phyloP scores from a whole-genome alignment of 2,888 invertebrate genomes.

The Resseliella maxima region DNA sequence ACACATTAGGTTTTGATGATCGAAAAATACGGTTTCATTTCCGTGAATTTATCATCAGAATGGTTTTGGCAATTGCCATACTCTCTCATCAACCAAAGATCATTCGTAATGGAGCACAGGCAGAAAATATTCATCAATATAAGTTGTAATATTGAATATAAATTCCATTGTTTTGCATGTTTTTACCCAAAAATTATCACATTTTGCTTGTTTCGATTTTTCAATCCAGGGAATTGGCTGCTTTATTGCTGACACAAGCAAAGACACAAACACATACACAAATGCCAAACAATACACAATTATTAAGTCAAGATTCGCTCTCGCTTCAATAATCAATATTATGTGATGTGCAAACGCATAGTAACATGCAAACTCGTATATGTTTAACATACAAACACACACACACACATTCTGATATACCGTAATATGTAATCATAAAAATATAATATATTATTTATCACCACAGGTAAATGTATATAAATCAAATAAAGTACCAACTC shows the following conservation, averaged over 20 bases:
- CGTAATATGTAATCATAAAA: conserved; percentile 51
- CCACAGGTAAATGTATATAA: conserved; percentile 12
- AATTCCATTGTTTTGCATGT: neutral
- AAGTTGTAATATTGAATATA: neutral
- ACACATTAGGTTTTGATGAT: conserved; percentile 35
- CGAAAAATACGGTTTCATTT: conserved; percentile 11
- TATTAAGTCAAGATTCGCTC: neutral
- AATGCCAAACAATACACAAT: neutral
- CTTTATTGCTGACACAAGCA: too few species aligned
- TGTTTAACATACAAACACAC: too few species aligned
- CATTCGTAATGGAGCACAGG: neutral
- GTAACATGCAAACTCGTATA: neutral
- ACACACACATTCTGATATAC: too few species aligned
- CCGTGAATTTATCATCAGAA: neutral
- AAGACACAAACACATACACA: neutral
- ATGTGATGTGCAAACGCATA: neutral
- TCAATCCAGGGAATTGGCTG: neutral
- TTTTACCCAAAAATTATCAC: neutral
- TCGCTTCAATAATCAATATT: neutral
- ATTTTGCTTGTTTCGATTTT: neutral
- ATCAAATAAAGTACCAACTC: conserved; percentile 49
- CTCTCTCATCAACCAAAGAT: neutral
- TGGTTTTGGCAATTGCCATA: neutral
- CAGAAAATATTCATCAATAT: neutral
- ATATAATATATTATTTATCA: conserved; percentile 53